Evolutionary conservation across 2,888 invertebrate species (phyloP), one percentile per base, ranked within the genome.

Genomic region (Cryptophagus acutangulus): DNA sequence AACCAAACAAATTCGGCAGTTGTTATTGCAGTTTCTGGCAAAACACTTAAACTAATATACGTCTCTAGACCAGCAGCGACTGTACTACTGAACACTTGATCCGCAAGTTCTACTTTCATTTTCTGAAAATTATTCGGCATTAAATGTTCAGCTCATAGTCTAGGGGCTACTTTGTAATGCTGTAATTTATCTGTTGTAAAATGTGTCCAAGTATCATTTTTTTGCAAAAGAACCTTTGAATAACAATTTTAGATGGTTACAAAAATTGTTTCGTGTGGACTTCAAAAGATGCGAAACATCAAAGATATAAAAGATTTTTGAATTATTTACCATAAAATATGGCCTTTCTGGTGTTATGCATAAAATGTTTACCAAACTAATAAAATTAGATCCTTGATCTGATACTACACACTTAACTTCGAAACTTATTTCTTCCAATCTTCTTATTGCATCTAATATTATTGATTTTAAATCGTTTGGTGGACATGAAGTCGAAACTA

Each of bases 21-120:
- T n/a, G n/a, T n/a, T 3, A 17, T 14, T 18, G 48, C 42, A 36
- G 31, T 30, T 34, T 28, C 13, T 14, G 46, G 33, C 10, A 51
- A 28, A 10, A 16, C 36, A 25, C 38, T 36, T 13, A 41, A 42
- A 5, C 38, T 17, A 6, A 51, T 35, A 33, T 39, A 41, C 10
- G 43, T 40, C 30, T 37, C 25, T 26, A 51, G 18, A 14, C 33
- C 43, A 29, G 38, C 45, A 16, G 48, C 45, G 10, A 54, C 51
- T n/a, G 49, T 41, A 31, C 36, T 15, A 36, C 51, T 54, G 12
- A 55, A 48, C 2, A 51, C 38, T 38, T 51, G 52, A 2, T 34
- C 41, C 18, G 49, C 45, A 24, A 35, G 37, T 40, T 48, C 43
- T 6, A 50, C 51, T 36, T 43, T 41, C 43, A 49, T 53, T 43